A percentile compares a stretch with the other conserved stretches of the same genome.
phyloP scores from a whole-genome alignment of 2,888 invertebrate genomes.

The Coleophora flavipennella region DNA sequence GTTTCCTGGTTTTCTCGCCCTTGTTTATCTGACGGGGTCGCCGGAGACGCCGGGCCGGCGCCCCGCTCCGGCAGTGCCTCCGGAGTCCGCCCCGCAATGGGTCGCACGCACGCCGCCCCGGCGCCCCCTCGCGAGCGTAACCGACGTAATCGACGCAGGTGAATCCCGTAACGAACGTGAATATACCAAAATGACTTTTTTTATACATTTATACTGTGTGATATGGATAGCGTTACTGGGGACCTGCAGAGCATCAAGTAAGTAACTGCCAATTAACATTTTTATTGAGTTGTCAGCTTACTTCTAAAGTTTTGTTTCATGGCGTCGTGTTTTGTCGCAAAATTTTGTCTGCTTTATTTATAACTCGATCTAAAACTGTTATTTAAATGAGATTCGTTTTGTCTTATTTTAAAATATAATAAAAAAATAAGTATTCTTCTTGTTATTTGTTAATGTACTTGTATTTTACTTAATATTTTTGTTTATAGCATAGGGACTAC shows the following conservation, averaged over 20 bases:
- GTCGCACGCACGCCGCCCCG: constrained; percentile 45
- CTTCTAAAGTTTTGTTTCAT: constrained; percentile 40
- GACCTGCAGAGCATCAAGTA: constrained; percentile 58
- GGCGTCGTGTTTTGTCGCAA: constrained; percentile 1
- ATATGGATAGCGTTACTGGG: constrained; percentile 58
- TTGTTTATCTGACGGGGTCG: constrained; percentile 60
- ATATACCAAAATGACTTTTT: constrained; percentile 52
- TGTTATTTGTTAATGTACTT: no score
- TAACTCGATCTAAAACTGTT: no score
- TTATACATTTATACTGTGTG: constrained; percentile 67
- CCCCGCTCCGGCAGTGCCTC: constrained; percentile 51
- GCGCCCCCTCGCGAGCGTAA: constrained; percentile 32
- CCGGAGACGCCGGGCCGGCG: constrained; percentile 32
- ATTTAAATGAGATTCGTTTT: no score
- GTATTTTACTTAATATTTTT: no score
- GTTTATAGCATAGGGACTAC: no score
- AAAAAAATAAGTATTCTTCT: no score
- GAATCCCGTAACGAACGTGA: constrained; percentile 25
- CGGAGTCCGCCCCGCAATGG: constrained; percentile 51
- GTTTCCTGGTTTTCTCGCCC: constrained; percentile 61
- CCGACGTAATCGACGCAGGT: constrained; percentile 38
- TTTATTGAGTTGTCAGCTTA: constrained; percentile 46
- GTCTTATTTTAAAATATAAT: no score
- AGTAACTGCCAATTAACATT: constrained; percentile 57
- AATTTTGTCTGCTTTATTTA: neutral